phyloP scores from a whole-genome alignment of 2,888 invertebrate species.

The Tethea ocularis region DNA sequence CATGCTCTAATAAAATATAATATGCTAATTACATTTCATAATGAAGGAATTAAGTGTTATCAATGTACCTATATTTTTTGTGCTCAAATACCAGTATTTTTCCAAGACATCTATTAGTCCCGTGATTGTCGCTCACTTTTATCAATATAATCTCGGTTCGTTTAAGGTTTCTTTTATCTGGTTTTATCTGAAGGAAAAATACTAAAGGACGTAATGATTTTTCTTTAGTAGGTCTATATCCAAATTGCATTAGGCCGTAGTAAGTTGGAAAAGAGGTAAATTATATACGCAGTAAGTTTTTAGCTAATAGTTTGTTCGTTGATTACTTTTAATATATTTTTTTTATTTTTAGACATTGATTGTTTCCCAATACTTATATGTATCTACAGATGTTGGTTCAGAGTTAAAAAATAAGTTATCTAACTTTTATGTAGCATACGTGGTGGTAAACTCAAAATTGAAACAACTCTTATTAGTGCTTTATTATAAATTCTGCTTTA shows the following conservation, averaged over 20 bases:
- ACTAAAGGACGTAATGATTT: not conserved
- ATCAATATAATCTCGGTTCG: slow-evolving; percentile 16
- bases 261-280: not conserved
- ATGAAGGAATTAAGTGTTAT: not conserved
- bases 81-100: slow-evolving; percentile 19
- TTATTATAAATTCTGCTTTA: too few species aligned
- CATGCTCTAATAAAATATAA: not conserved
- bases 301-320: not conserved
- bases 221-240: not conserved
- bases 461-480: too few species aligned
- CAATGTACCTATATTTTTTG: not conserved
- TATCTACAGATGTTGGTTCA: too few species aligned
- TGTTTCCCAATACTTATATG: not conserved
- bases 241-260: not conserved
- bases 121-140: slow-evolving; percentile 30
- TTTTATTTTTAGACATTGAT: not conserved
- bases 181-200: slow-evolving; percentile 11
- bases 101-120: slow-evolving; percentile 26
- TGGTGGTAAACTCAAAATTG: too few species aligned
- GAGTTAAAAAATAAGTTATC: too few species aligned
- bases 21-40: not conserved
- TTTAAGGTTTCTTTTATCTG: slow-evolving; percentile 23
- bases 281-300: not conserved
- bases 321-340: not conserved
- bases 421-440: too few species aligned